These are phyloP conservation scores for Pyrgus malvae DNA, from an alignment of 2,888 invertebrate genomes.

Conservation along the genomic window DNA sequence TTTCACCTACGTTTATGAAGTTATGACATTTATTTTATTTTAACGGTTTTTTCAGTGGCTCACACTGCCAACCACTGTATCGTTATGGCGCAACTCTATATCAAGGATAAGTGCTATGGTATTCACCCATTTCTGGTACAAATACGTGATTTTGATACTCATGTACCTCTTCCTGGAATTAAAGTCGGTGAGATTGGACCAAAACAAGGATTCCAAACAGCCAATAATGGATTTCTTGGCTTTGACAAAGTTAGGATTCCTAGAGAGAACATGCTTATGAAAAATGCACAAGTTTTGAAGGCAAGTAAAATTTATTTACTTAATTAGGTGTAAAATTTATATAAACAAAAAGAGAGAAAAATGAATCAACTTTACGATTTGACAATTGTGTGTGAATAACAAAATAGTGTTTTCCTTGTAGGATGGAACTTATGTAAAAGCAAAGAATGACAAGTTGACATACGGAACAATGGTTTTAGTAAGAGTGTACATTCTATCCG, in stretches of 20 bases:
- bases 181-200: slow-evolving; percentile 95
- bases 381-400: too few relatives aligned
- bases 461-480: slow-evolving; percentile 95
- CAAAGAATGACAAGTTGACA: slow-evolving; percentile 89
- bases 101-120: slow-evolving; percentile 88
- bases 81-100: slow-evolving; percentile 93
- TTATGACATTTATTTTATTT: not conserved
- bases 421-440: slow-evolving; percentile 91
- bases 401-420: too few relatives aligned
- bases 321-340: too few relatives aligned
- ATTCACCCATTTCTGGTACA: slow-evolving; percentile 94
- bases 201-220: slow-evolving; percentile 91
- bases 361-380: too few relatives aligned
- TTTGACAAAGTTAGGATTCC: slow-evolving; percentile 92
- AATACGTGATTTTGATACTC: slow-evolving; percentile 90
- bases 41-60: slow-evolving; percentile 83
- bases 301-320: slow-evolving; percentile 29
- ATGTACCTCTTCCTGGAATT: slow-evolving; percentile 90
- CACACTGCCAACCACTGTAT: slow-evolving; percentile 93
- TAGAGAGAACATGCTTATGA: slow-evolving; percentile 92
- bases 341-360: not conserved
- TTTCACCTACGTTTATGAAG: not conserved
- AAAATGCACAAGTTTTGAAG: slow-evolving; percentile 86
- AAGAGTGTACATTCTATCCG: slow-evolving; percentile 90
- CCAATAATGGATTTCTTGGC: slow-evolving; percentile 94